Evolutionary conservation across 1,140 invertebrate genomes (phyloP).

Genomic region (Lethocerus indicus): DNA sequence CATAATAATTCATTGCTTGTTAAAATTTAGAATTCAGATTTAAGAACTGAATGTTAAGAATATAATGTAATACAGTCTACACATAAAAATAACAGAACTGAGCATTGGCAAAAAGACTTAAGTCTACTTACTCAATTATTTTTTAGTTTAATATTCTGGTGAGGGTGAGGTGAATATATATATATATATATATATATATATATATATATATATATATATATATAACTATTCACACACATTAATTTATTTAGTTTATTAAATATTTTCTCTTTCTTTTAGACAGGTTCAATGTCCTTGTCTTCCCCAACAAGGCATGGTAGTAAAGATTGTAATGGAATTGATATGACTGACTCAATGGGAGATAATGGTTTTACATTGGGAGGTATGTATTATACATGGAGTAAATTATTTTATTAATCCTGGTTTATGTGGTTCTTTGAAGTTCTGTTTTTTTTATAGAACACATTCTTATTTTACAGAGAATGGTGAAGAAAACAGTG

Average conservation of each 20-base stretch:
- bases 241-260: background rate
- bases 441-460: background rate
- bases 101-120: no score
- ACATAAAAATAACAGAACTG: no score
- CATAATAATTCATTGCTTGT: no score
- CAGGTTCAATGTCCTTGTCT: conserved; percentile 1
- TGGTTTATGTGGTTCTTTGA: background rate
- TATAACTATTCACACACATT: no score
- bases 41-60: no score
- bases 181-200: no score
- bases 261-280: conserved; percentile 6
- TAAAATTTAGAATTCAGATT: no score
- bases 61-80: no score
- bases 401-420: background rate
- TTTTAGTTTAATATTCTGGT: no score
- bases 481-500: conserved; percentile 13
- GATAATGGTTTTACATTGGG: background rate
- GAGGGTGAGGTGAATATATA: no score
- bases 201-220: no score
- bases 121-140: no score
- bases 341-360: conserved; percentile 5
- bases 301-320: conserved; percentile 8
- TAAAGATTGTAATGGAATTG: conserved; percentile 15
- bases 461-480: background rate
- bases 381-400: background rate